Evolutionary conservation across 2,797 vertebrate species (phyloP), one percentile per base, ranked within the genome.

Genomic region (Rhinatrema bivittatum): DNA sequence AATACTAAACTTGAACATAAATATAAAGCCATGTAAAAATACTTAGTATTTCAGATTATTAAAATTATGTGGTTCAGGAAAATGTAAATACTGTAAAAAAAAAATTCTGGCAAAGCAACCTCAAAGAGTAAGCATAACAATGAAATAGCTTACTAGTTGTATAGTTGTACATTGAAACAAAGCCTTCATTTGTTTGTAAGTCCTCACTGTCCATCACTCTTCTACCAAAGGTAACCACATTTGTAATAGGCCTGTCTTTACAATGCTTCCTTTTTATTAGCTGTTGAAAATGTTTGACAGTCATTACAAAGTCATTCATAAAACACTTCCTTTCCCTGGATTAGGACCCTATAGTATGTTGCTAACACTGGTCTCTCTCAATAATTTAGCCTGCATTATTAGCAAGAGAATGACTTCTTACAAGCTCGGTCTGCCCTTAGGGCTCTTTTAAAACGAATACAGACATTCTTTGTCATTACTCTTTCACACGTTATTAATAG

Each of bases 281-380:
- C 11, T 42, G 26, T 41, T 68, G 53, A 39, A 72, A 69, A 68
- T 48, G 53, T 72, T 74, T 69, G 64, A 74, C 62, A 62, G 64
- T 65, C 46, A 68, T 70, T 65, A 74, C 34, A 68, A 62, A 77
- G 46, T 43, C 44, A 50, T 57, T 64, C 62, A 70, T 70, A 67
- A 82, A 77, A 60, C 37, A 38, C 72, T 71, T 74, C 68, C 50
- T 61, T 72, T 74, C 59, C 49, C 54, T 56, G 58, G 56, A 62
- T 56, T 36, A 53, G 40, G 48, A 57, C 61, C 60, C 72, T 51
- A 53, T 65, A 49, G 17, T 46, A 32, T 30, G 29, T 54, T 47
- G 40, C 63, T 68, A 60, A 66, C 61, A 55, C 54, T 62, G 51
- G 48, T 49, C 44, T 65, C 65, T 76, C 66, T 79, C 50, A 48